phyloP scores from a whole-genome alignment of 2,113 vertebrate species.

The Cepphus grylle region DNA sequence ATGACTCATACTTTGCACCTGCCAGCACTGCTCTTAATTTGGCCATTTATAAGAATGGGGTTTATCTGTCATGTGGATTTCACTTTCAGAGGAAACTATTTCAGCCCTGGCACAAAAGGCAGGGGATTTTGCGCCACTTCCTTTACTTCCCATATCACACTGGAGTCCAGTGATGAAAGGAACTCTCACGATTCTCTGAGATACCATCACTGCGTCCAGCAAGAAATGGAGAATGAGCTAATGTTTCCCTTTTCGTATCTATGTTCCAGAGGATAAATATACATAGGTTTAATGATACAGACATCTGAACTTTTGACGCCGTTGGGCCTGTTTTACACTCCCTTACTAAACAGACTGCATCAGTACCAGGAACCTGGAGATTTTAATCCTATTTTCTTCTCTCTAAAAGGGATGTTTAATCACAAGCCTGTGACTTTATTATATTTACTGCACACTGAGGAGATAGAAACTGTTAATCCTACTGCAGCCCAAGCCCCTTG shows the following conservation, averaged over 20 bases:
- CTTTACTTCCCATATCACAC: rapidly evolving
- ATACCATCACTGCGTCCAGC: background rate
- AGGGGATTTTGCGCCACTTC: rapidly evolving
- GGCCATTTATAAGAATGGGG: background rate
- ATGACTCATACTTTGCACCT: background rate
- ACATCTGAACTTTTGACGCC: background rate
- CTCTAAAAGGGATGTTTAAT: background rate
- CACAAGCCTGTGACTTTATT: background rate
- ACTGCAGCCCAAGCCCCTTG: background rate
- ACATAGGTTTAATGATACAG: background rate
- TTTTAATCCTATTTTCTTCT: background rate
- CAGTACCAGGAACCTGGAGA: background rate
- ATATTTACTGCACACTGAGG: background rate
- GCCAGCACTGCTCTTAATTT: background rate
- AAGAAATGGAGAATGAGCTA: background rate
- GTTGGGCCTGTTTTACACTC: background rate
- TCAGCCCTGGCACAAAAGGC: background rate
- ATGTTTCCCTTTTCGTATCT: background rate
- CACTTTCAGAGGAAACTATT: background rate
- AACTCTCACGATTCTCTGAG: background rate
- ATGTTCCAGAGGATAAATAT: background rate
- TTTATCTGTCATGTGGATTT: background rate
- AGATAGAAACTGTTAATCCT: background rate
- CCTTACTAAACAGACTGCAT: background rate
- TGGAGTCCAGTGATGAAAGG: background rate